Percentiles rank a stretch among this genome's conserved stretches.
Evolutionary conservation across 2,888 invertebrate genomes (phyloP).

Genomic region (Eucriotettix oculatus): DNA sequence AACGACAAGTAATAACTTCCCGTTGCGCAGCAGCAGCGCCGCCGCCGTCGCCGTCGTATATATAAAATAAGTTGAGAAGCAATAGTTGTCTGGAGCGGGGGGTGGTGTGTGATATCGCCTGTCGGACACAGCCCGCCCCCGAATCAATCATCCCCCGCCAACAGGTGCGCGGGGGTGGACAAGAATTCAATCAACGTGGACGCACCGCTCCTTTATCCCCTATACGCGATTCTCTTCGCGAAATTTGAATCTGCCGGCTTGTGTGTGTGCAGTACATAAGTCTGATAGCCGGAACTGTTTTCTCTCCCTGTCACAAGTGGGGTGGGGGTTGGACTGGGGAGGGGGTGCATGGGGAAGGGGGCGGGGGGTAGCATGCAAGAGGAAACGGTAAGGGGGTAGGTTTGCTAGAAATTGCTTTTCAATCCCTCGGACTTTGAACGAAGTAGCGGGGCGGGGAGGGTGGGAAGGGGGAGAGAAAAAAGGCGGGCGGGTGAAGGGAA

Average conservation of each 20-base stretch:
- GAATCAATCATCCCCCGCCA: neutral
- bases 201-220: neutral
- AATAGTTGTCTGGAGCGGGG: too few species aligned
- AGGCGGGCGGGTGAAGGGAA: neutral
- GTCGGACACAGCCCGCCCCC: neutral
- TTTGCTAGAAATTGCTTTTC: conserved; percentile 11
- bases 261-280: neutral
- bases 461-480: neutral
- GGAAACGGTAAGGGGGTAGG: neutral
- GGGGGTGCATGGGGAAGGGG: conserved; percentile 5
- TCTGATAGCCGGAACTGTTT: neutral
- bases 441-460: neutral
- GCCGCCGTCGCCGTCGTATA: too few species aligned
- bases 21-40: too few species aligned
- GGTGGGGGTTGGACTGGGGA: neutral
- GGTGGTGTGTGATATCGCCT: too few species aligned
- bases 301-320: conserved; percentile 3
- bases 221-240: neutral
- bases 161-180: neutral
- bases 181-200: neutral
- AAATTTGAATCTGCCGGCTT: neutral
- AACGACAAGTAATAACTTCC: too few species aligned
- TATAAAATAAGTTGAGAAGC: too few species aligned
- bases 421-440: conserved; percentile 9
- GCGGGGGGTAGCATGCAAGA: conserved; percentile 3